Conservation (phyloP, 2,888 invertebrate species). For the Crematogaster levior region DNA sequence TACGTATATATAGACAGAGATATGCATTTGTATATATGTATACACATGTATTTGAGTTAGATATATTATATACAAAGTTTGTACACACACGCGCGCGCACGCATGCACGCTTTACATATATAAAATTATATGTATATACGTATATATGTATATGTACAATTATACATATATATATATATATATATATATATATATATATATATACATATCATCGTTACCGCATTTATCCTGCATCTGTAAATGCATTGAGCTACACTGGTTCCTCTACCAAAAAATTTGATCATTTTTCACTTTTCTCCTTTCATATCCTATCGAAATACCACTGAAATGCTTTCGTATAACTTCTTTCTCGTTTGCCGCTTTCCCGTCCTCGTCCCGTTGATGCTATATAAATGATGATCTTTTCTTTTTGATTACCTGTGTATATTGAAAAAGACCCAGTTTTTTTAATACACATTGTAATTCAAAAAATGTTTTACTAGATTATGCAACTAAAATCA, state of each 20-base stretch:
- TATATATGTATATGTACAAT: not conserved
- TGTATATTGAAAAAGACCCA: not conserved
- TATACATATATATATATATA: not conserved
- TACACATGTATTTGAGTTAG: not conserved
- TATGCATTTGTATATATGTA: not conserved
- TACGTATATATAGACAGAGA: conserved; percentile 7
- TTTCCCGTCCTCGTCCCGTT: conserved; percentile 5
- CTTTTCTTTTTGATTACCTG: not conserved
- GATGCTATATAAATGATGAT: not conserved
- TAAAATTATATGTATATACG: not conserved
- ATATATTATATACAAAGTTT: not conserved
- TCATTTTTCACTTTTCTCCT: conserved; percentile 63
- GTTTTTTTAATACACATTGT: not conserved
- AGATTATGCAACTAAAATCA: not conserved
- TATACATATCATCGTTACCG: conserved; percentile 26
- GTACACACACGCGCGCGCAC: too few species aligned
- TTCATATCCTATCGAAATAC: conserved; percentile 47
- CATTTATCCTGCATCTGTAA: conserved; percentile 75
- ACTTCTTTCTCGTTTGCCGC: not conserved
- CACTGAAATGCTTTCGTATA: conserved; percentile 25
- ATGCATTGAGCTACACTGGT: conserved; percentile 72
- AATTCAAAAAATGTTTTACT: not conserved
- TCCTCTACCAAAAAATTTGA: conserved; percentile 71
- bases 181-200: not conserved
- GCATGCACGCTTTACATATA: not conserved